Evolutionary conservation across 2,888 invertebrate species (phyloP).

Genomic region (Macrostomum cliftonense): DNA sequence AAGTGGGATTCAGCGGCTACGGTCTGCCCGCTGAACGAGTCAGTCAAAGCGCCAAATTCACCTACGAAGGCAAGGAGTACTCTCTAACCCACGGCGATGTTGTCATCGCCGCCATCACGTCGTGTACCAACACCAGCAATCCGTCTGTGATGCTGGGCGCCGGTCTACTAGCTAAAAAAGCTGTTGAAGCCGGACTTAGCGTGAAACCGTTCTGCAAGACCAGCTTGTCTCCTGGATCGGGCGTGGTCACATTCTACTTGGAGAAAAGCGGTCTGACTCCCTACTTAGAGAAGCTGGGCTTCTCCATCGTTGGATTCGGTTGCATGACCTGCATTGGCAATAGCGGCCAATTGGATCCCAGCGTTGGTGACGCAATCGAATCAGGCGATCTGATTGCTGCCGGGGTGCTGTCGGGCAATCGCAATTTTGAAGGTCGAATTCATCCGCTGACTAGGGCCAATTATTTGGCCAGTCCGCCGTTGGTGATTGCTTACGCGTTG

Average conservation of each 20-base stretch:
- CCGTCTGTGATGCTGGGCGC: slow-evolving; percentile 95
- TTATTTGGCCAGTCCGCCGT: slow-evolving; percentile 83
- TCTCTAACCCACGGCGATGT: slow-evolving; percentile 69
- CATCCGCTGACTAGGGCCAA: slow-evolving; percentile 90
- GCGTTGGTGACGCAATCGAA: slow-evolving; percentile 5
- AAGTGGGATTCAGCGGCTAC: slow-evolving; percentile 41
- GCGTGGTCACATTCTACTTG: slow-evolving; percentile 75
- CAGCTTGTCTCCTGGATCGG: slow-evolving; percentile 80
- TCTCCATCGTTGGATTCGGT: slow-evolving; percentile 88
- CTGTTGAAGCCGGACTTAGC: slow-evolving; percentile 66
- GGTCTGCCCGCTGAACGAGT: slow-evolving; percentile 2
- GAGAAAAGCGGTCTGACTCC: slow-evolving; percentile 76
- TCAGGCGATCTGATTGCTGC: neutral
- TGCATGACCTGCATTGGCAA: slow-evolving; percentile 99
- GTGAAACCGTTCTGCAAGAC: slow-evolving; percentile 89
- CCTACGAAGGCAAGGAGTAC: slow-evolving; percentile 61
- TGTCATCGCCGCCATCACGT: slow-evolving; percentile 88
- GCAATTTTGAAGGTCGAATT: slow-evolving; percentile 93
- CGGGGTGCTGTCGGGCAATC: slow-evolving; percentile 71
- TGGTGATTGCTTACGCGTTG: slow-evolving; percentile 90
- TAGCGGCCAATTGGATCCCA: slow-evolving; percentile 74
- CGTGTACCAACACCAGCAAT: slow-evolving; percentile 92
- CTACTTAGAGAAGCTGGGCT: slow-evolving; percentile 53
- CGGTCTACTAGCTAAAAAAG: slow-evolving; percentile 75
- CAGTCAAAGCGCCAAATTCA: slow-evolving; percentile 47